These are phyloP conservation scores for Orthosia incerta DNA, from an alignment of 2,888 invertebrate species.

Conservation along the genomic window DNA sequence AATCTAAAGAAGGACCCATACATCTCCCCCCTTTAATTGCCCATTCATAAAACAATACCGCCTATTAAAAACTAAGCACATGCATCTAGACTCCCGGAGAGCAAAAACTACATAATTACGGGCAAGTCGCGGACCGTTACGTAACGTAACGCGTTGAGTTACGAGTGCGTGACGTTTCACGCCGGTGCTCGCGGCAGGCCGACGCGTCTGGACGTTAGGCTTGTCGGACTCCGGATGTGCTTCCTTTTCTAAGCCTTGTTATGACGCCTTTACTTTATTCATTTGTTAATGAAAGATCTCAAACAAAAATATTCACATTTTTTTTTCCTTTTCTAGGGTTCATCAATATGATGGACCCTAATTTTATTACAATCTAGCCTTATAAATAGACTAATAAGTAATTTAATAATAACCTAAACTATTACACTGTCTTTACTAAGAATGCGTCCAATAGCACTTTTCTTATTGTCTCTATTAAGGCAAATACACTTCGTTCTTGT, in stretches of 20 bases:
- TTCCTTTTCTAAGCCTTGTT: slow-evolving; percentile 39
- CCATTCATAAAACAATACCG: neutral
- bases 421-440: too few species aligned
- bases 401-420: too few species aligned
- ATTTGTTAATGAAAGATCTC: too few species aligned
- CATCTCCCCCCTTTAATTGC: neutral
- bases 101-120: slow-evolving; percentile 42
- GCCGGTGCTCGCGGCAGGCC: slow-evolving; percentile 55
- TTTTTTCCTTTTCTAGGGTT: too few species aligned
- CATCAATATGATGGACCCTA: too few species aligned
- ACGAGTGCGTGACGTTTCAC: slow-evolving; percentile 76
- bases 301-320: too few species aligned
- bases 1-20: neutral
- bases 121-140: slow-evolving; percentile 68
- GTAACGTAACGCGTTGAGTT: slow-evolving; percentile 71
- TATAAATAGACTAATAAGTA: too few species aligned
- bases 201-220: slow-evolving; percentile 6
- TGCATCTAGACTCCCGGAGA: neutral
- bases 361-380: too few species aligned
- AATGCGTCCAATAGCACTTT: too few species aligned
- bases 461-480: too few species aligned
- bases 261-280: neutral
- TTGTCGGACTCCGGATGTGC: slow-evolving; percentile 44
- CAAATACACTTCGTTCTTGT: too few species aligned
- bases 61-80: neutral